phyloP scores from a whole-genome alignment of 2,113 vertebrate species.

The Paradoxurus hermaphroditus region DNA sequence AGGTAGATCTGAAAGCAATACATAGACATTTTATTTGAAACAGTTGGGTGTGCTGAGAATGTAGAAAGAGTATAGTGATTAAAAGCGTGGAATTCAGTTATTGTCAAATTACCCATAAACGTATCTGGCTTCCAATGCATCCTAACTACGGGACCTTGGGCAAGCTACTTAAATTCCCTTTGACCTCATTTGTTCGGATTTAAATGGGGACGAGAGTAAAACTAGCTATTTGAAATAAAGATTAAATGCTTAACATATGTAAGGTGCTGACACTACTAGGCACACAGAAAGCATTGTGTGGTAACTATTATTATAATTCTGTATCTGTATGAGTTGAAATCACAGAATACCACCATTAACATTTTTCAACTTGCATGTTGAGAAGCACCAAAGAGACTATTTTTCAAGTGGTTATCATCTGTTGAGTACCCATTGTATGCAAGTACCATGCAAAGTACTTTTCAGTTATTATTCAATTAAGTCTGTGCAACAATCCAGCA shows the following conservation, averaged over 20 bases:
- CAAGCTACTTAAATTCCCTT: neutral
- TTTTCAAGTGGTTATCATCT: neutral
- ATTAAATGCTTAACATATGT: neutral
- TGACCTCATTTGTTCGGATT: neutral
- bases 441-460: neutral
- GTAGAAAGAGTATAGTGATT: neutral
- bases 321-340: neutral
- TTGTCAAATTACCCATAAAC: neutral
- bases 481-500: neutral
- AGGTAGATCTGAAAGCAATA: neutral
- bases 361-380: neutral
- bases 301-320: neutral
- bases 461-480: neutral
- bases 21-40: neutral
- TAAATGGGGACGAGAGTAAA: neutral
- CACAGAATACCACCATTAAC: neutral
- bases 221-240: neutral
- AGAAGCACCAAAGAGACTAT: neutral
- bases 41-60: neutral
- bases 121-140: neutral
- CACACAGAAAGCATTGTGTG: neutral
- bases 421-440: neutral
- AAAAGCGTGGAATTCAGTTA: neutral
- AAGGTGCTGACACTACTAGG: neutral
- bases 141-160: neutral